Evolutionary conservation across 2,113 vertebrate genomes (phyloP), one percentile per base, ranked within the genome.

Genomic region (Triplophysa rosa): DNA sequence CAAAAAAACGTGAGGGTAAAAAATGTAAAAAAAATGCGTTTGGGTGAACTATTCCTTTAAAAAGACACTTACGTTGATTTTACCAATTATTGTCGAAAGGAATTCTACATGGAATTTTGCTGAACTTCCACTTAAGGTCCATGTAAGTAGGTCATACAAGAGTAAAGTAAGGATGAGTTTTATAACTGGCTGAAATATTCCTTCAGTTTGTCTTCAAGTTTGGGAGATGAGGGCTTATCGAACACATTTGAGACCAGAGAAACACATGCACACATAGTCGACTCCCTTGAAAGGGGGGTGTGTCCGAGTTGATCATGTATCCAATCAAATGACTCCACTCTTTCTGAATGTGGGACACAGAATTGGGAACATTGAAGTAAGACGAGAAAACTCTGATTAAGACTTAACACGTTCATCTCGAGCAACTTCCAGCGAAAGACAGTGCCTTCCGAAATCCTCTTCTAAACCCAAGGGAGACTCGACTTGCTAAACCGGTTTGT

Each of bases 401-500:
- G 56, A 62, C 58, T 62, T 40, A 0, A 59, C 6, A 21, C 11
- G 56, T 45, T 74, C 1, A 52, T 23, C 13, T 82, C 78, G 78
- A 83, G 81, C 33, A 85, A 85, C 75, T 54, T 80, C 78, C 74
- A 76, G 56, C 21, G 1, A 8, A 17, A 70, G 68, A 80, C 19
- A 80, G 77, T 63, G 77, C 73, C 64, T 78, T 62, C 29, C 29
- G 10, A 69, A 59, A 59, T 12, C 37, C 7, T 19, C n/a, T 11
- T 47, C 66, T 21, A 58, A 21, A 64, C 49, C 68, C 56, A 75
- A 66, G 42, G 8, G 47, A 62, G 61, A 73, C 52, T 58, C 29
- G 14, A 79, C 79, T 70, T 45, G 82, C 80, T 61, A 54, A 84
- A 86, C 82, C 68, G 74, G 85, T 82, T 86, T 24, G 77, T 67